phyloP scores from a whole-genome alignment of 2,797 vertebrate species.

The Decapterus maruadsi region DNA sequence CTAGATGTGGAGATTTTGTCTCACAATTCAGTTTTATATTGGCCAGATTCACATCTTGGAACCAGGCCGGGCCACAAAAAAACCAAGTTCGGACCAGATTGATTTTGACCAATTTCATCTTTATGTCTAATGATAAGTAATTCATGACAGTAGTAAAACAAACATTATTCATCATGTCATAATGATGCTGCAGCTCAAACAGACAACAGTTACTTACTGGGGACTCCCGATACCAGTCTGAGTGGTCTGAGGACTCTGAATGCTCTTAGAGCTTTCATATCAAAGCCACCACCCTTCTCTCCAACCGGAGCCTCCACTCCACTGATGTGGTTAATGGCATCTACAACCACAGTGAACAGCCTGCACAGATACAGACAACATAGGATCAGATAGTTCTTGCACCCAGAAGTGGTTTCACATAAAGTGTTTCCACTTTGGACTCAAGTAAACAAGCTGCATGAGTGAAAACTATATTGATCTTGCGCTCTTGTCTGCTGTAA shows the following conservation, averaged over 20 bases:
- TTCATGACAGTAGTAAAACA: not conserved
- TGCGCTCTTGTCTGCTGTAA: no score
- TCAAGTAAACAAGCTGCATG: no score
- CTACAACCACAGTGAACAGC: constrained; percentile 90
- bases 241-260: constrained; percentile 94
- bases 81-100: no score
- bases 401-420: not conserved
- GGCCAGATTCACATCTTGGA: no score
- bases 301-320: constrained; percentile 86
- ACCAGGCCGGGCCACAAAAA: no score
- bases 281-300: constrained; percentile 91
- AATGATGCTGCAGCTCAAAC: not conserved
- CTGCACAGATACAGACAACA: constrained; percentile 67
- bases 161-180: not conserved
- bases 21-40: no score
- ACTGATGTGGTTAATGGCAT: constrained; percentile 90
- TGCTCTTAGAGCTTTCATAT: constrained; percentile 94
- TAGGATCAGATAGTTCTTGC: not conserved
- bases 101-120: not conserved
- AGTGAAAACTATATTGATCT: no score
- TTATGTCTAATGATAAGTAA: not conserved
- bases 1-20: no score
- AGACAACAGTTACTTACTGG: constrained; percentile 84
- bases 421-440: no score
- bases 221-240: constrained; percentile 94